Evolutionary conservation across 2,797 vertebrate species (phyloP).

Genomic region (Karalla daura): DNA sequence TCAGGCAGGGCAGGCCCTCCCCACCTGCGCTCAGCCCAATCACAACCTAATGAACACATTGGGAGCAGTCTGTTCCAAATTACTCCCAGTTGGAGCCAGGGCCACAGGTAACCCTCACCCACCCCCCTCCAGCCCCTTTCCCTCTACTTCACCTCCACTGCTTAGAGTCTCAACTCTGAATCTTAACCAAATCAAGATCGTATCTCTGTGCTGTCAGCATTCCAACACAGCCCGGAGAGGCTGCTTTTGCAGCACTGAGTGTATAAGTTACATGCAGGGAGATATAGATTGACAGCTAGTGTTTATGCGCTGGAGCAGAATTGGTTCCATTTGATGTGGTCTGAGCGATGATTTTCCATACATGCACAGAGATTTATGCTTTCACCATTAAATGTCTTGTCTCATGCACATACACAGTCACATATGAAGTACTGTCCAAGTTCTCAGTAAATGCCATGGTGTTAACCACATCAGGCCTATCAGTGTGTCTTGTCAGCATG

Average conservation of each 20-base stretch:
- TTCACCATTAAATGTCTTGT: constrained; percentile 26
- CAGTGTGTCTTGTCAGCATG: constrained; percentile 51
- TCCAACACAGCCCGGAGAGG: constrained; percentile 70
- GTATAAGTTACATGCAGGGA: constrained; percentile 77
- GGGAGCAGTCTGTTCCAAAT: constrained; percentile 95
- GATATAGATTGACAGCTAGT: constrained; percentile 78
- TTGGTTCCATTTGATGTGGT: constrained; percentile 64
- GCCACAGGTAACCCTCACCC: constrained; percentile 87
- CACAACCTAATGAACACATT: constrained; percentile 95
- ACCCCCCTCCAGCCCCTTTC: constrained; percentile 67
- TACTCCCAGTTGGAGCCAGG: constrained; percentile 92
- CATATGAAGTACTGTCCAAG: constrained; percentile 18
- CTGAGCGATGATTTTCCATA: constrained; percentile 43
- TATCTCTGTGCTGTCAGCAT: constrained; percentile 82
- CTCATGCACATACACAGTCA: constrained; percentile 20
- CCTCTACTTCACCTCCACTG: constrained; percentile 68
- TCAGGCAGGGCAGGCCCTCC: constrained; percentile 89
- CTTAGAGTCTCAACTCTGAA: constrained; percentile 79
- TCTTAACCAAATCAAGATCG: constrained; percentile 92
- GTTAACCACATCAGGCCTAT: constrained; percentile 61
- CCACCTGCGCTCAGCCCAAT: constrained; percentile 93
- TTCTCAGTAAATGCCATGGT: constrained; percentile 24
- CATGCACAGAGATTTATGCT: constrained; percentile 33
- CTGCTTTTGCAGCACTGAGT: constrained; percentile 53
- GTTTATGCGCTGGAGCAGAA: constrained; percentile 66